Conservation (phyloP, 1,140 invertebrate genomes). For the Alviniconcha marisindica region DNA sequence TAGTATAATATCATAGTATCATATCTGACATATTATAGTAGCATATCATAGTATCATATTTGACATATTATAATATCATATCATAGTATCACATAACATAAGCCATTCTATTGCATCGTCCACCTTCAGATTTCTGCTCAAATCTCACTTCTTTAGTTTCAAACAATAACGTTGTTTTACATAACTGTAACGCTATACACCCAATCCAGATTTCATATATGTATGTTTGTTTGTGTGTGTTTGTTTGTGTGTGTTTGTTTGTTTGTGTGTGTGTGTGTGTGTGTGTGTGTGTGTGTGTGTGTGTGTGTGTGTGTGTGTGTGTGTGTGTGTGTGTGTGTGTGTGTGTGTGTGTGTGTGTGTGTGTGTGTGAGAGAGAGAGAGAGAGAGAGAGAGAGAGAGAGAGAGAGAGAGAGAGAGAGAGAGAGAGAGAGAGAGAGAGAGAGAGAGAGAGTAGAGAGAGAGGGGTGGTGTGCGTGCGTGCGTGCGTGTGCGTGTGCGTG, state of each 20-base stretch:
- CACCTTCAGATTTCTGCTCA: too few species aligned
- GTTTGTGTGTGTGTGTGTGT: neutral
- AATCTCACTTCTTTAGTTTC: too few species aligned
- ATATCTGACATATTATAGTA: too few species aligned
- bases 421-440: neutral
- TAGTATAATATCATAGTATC: too few species aligned
- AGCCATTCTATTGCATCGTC: too few species aligned
- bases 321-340: constrained; percentile 28
- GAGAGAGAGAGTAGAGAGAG: neutral
- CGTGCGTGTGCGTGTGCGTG: neutral
- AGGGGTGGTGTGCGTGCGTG: constrained; percentile 2
- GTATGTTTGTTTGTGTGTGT: neutral
- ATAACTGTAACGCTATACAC: too few species aligned
- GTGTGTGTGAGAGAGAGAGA: neutral
- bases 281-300: constrained; percentile 26
- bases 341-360: constrained; percentile 30
- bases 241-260: neutral
- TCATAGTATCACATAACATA: neutral
- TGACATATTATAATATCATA: too few species aligned
- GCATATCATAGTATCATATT: too few species aligned
- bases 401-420: neutral
- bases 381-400: neutral
- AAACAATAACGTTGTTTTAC: too few species aligned
- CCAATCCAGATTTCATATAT: too few species aligned
- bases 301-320: constrained; percentile 25